Evolutionary conservation across 2,797 vertebrate genomes (phyloP).

Genomic region (Labeo calbasu): DNA sequence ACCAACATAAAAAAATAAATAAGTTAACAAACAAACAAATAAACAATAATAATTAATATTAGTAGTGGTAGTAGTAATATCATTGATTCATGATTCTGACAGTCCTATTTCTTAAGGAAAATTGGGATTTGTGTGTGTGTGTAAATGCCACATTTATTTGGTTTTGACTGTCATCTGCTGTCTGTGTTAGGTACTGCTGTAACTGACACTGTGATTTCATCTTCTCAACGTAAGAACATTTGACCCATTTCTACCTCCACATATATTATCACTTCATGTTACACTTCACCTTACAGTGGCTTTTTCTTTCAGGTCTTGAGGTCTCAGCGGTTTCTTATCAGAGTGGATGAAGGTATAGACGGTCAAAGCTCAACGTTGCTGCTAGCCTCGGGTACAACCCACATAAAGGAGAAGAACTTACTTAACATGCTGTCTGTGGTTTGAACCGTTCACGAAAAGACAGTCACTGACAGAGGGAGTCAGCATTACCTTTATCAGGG

Average conservation of each 20-base stretch:
- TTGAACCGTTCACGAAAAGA: background rate
- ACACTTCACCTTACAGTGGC: background rate
- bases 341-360: background rate
- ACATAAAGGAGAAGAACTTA: background rate
- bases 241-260: background rate
- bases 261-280: background rate
- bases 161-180: constrained; percentile 17
- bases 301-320: constrained; percentile 13
- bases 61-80: background rate
- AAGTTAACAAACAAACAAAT: background rate
- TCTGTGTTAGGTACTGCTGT: constrained; percentile 41
- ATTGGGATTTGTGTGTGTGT: background rate
- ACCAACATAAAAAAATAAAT: background rate
- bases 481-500: constrained; percentile 13
- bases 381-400: background rate
- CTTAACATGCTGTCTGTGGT: background rate
- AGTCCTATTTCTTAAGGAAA: background rate
- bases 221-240: constrained; percentile 22
- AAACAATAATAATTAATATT: background rate
- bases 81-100: background rate
- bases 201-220: constrained; percentile 11
- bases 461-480: background rate
- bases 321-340: background rate
- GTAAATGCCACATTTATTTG: background rate
- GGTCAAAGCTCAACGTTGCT: background rate